Conservation (phyloP, 2,888 invertebrate species). For the Ectropis crepuscularia region DNA sequence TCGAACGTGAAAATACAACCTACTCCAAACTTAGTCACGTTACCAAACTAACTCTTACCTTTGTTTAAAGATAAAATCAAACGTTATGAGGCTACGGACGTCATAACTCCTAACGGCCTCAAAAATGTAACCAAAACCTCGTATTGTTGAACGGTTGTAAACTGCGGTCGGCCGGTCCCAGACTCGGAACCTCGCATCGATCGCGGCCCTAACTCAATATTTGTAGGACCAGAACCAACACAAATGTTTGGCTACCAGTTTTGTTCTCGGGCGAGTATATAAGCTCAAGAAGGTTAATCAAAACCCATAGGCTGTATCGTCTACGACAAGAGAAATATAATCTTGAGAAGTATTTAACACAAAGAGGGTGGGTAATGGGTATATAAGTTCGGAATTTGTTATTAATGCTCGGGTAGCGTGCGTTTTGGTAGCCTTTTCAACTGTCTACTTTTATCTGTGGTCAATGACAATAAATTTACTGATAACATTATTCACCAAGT, state of each 20-base stretch:
- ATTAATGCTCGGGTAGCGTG: neutral
- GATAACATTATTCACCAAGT: neutral
- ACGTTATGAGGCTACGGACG: constrained; percentile 17
- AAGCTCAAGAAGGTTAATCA: constrained; percentile 11
- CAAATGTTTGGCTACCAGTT: constrained; percentile 32
- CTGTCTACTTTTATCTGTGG: neutral
- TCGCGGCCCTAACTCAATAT: constrained; percentile 35
- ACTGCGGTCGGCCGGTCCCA: constrained; percentile 30
- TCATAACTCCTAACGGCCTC: constrained; percentile 25
- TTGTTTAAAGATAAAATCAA: constrained; percentile 29
- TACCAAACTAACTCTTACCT: constrained; percentile 13
- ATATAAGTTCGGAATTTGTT: neutral
- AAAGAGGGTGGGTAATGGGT: too few species aligned
- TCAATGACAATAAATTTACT: neutral
- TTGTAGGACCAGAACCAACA: constrained; percentile 28
- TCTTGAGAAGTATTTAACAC: neutral
- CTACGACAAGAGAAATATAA: constrained; percentile 5
- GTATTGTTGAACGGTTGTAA: constrained; percentile 23
- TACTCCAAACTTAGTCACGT: constrained; percentile 12
- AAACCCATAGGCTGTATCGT: neutral
- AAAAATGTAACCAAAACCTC: constrained; percentile 8
- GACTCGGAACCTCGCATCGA: constrained; percentile 32
- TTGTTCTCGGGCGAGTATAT: constrained; percentile 10
- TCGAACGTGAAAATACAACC: constrained; percentile 28
- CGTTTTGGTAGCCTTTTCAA: neutral